Percentiles rank a stretch among this genome's conserved stretches.
phyloP scores from a whole-genome alignment of 2,888 invertebrate genomes.

The Sinhomidia bicolor region DNA sequence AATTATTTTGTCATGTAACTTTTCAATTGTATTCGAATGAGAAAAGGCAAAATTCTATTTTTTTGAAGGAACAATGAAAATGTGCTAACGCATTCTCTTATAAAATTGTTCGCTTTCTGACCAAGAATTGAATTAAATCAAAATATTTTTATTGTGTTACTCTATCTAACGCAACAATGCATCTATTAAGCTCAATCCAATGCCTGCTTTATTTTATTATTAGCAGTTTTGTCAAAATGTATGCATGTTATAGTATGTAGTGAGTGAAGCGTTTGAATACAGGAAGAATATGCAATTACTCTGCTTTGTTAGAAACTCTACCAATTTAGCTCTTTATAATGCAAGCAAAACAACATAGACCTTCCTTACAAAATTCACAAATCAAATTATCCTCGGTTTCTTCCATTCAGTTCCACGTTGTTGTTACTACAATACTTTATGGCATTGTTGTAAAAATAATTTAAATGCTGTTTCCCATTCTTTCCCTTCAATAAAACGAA shows the following conservation, averaged over 20 bases:
- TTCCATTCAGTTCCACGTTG: conserved; percentile 11
- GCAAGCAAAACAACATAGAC: not conserved
- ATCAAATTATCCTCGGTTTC: conserved; percentile 34
- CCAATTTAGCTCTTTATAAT: not conserved
- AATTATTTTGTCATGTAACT: not conserved
- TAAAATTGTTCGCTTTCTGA: not conserved
- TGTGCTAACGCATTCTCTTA: not conserved
- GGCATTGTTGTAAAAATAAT: conserved; percentile 18
- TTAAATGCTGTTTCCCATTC: not conserved
- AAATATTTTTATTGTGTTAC: too few relatives aligned
- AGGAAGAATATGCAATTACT: not conserved
- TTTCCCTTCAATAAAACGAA: not conserved
- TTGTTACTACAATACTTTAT: not conserved
- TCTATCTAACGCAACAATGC: too few relatives aligned
- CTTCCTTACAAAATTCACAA: not conserved
- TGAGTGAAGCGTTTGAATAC: not conserved
- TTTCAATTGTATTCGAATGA: not conserved
- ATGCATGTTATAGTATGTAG: not conserved
- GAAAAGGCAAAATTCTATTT: not conserved
- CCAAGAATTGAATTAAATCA: not conserved
- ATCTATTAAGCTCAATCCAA: too few relatives aligned
- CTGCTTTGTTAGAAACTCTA: not conserved
- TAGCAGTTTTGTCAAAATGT: too few relatives aligned
- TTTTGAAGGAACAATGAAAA: not conserved
- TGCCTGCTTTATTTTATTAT: too few relatives aligned